Base-by-base conservation (phyloP, 2,888 invertebrate genomes). In the Melieria picta region DNA sequence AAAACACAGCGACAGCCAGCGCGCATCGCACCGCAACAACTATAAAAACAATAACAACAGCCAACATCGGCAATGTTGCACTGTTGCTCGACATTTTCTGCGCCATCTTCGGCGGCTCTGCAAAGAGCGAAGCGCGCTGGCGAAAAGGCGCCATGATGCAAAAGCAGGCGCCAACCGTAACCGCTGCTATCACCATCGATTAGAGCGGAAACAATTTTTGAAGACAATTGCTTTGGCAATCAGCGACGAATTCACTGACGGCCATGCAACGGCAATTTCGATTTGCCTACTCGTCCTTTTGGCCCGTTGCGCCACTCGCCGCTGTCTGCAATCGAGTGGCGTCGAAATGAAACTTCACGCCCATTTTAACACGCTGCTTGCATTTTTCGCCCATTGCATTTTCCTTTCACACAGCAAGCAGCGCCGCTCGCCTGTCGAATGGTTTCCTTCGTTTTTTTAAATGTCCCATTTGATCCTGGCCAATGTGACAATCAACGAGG, bases 161-260 rank as follows among this genome's bases (percentile, higher is more conserved):
- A 9, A 7, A 42, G 30, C 63, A 9, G 63, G 30, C 62, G 62
- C 47, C 65, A 55, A 52, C 64, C 16, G 5, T 56, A 60, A 61
- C 13, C 64, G 65, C 65, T 46, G 46, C 57, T 57, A 65, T 57
- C 47, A 55, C 50, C 60, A 65, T 57, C 69, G 72, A 72, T 69
- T 68, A 65, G 64, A 65, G 62, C 43, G 69, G 72, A 72, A 69
- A 65, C 69, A 60, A 72, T 72, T 72, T 69, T 69, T 73, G 66
- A 66, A 73, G 69, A 66, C 73, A 73, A 73, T 73, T 73, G 73
- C 73, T 69, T 70, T 73, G 66, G 70, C 73, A 70, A 70, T 70
- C 69, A 70, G 56, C 66, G 13, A 55, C 63, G 43, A 13, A 67
- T 72, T 56, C 68, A 68, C 65, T 10, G 61, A 10, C 13, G 50